Base-by-base conservation (phyloP, 2,888 invertebrate genomes). In the Athetis lepigone region DNA sequence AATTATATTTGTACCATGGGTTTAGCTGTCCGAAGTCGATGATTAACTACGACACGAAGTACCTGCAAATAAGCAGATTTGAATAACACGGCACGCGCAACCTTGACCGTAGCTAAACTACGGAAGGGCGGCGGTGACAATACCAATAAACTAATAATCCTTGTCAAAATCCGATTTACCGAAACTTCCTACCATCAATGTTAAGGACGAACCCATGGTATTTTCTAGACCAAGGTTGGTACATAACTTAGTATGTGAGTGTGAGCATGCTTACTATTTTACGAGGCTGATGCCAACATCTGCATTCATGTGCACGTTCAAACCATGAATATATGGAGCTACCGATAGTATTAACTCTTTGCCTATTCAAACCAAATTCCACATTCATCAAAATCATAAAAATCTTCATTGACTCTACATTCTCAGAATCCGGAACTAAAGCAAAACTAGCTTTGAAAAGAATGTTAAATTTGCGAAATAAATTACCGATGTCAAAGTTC, bases 51-150 rank as follows among this genome's bases (percentile, higher is more conserved):
- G 59, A 33, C 57, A 33, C 40, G 51, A 43, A 54, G 55, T 55
- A 57, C 40, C 50, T 57, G 56, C 51, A 45, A 68, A 67, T 75
- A 61, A 55, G 39, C 52, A 69, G 61, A 67, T 73, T 67, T 57
- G 39, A 61, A 59, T 50, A 63, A 51, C 54, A 36, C 19, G 50
- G 40, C 74, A 69, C 52, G 52, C 52, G 16, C 25, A 36, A 16
- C 80, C 74, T 69, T 80, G 77, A 56, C 70, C 74, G 56, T 59
- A 60, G 37, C 33, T 69, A 57, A 76, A 54, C 4, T 25, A 29
- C 49, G 51, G 62, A 69, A 77, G 65, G 76, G 36, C 62, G 37
- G 27, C 19, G 18, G 18, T 27, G 59, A 52, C 55, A 65, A 40
- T 49, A 58, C 40, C 42, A 40, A 45, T 76, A 71, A n/a, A 62